Evolutionary conservation across 1,140 invertebrate species (phyloP).

Genomic region (Zaprionus vittiger): DNA sequence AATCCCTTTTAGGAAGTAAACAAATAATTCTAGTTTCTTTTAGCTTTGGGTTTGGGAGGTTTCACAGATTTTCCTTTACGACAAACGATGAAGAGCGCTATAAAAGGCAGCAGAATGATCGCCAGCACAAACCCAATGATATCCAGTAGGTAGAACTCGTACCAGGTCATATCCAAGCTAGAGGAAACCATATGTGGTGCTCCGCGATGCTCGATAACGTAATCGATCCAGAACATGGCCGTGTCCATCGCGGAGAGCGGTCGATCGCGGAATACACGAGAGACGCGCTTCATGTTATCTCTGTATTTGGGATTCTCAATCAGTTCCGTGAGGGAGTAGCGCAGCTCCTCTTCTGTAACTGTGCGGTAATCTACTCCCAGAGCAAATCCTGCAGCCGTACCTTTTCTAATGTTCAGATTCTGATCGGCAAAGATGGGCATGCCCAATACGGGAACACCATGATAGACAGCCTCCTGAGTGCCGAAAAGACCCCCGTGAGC

Average conservation of each 20-base stretch:
- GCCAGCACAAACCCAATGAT: slow-evolving; percentile 68
- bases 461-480: slow-evolving; percentile 86
- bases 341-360: slow-evolving; percentile 75
- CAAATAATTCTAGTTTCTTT: neutral
- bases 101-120: slow-evolving; percentile 31
- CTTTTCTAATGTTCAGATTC: slow-evolving; percentile 67
- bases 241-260: slow-evolving; percentile 85
- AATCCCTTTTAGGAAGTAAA: no score
- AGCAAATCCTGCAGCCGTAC: slow-evolving; percentile 60
- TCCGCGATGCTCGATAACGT: slow-evolving; percentile 86
- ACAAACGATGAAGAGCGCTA: slow-evolving; percentile 8
- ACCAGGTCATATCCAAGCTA: slow-evolving; percentile 86
- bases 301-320: slow-evolving; percentile 84
- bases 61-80: slow-evolving; percentile 18
- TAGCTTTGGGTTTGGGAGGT: slow-evolving; percentile 47
- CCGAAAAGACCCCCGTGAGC: slow-evolving; percentile 87
- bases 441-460: slow-evolving; percentile 87
- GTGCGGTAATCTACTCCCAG: slow-evolving; percentile 51
- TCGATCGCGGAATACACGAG: slow-evolving; percentile 85
- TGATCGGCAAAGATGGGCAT: slow-evolving; percentile 87
- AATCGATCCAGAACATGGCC: slow-evolving; percentile 87
- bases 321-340: slow-evolving; percentile 81
- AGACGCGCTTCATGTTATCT: slow-evolving; percentile 81
- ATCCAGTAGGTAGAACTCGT: slow-evolving; percentile 87
- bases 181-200: slow-evolving; percentile 86